A percentile compares a stretch with the other conserved stretches of the same genome.
phyloP scores from a whole-genome alignment of 2,113 vertebrate species.

The Campylomormyrus numenius region DNA sequence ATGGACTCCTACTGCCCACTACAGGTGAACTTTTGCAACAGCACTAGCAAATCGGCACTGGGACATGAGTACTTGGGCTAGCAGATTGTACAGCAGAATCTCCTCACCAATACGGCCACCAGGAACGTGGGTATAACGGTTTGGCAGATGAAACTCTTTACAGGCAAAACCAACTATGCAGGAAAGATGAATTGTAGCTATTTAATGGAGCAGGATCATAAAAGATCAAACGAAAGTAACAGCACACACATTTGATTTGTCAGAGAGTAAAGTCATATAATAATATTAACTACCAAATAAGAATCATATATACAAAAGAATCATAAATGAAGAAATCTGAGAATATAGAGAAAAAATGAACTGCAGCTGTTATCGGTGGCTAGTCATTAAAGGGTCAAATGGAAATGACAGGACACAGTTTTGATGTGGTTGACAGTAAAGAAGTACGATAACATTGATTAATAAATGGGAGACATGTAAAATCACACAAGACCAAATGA shows the following conservation, averaged over 20 bases:
- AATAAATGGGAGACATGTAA: not conserved
- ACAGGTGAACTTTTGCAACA: too few species aligned
- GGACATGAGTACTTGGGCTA: too few species aligned
- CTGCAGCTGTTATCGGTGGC: not conserved
- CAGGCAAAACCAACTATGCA: not conserved
- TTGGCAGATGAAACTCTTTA: not conserved
- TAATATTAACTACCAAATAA: not conserved
- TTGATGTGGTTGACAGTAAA: not conserved
- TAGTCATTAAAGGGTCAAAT: not conserved
- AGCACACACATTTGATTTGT: not conserved
- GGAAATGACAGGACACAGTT: not conserved
- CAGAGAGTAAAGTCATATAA: not conserved
- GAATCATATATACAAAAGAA: not conserved
- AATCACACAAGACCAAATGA: not conserved
- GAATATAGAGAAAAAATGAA: not conserved
- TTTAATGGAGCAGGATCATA: not conserved
- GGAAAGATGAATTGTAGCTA: not conserved
- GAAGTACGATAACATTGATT: not conserved
- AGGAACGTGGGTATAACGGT: not conserved
- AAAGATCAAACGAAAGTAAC: not conserved
- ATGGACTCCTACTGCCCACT: too few species aligned
- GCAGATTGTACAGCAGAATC: too few species aligned
- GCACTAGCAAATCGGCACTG: too few species aligned
- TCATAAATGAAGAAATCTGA: not conserved
- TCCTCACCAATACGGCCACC: too few species aligned